Evolutionary conservation across 2,888 invertebrate genomes (phyloP), one percentile per base, ranked within the genome.

Genomic region (Fragum fragum): DNA sequence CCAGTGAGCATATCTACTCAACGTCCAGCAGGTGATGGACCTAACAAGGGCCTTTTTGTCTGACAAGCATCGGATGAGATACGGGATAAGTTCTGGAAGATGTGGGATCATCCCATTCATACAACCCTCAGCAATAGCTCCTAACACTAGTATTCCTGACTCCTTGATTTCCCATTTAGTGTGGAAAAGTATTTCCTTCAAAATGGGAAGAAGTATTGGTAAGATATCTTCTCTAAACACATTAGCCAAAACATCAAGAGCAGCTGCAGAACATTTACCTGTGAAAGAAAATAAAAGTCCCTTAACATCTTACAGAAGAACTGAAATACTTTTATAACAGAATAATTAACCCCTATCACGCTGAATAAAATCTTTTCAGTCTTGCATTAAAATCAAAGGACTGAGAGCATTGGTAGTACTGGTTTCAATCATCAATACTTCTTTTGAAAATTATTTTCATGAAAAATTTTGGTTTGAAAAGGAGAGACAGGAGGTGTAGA

Each of bases 1-100:
- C 99, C 99, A 99, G 95, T 99, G 98, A 59, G 99, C 98, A 95
- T 99, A 99, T 74, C 99, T 96, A 88, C 98, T 98, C 39, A 99
- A 95, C 0, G 99, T 99, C 99, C 99, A 99, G 95, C 99, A 99
- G 0, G 99, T 99, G 93, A 99, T 99, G 86, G 99, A 98, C 81
- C 99, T 96, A 72, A 99, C 99, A 52, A 99, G 96, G 0, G 99
- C 98, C 95, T 99, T 99, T 95, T 98, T 97, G 94, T 99, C 99
- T 55, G 97, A 96, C 89, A 99, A 95, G 95, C 98, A 98, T 91
- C 96, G 96, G 91, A 99, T 98, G 87, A 99, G 96, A 95, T 98
- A 99, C 0, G 99, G 99, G 92, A 99, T 98, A 81, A 99, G 95
- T 95, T 99, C 99, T 0, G 98, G 97, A 91, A 99, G 96, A 95